A percentile compares a stretch with the other conserved stretches of the same genome.
Evolutionary conservation across 1,140 invertebrate species (phyloP).

Genomic region (Drosophila punjabiensis): DNA sequence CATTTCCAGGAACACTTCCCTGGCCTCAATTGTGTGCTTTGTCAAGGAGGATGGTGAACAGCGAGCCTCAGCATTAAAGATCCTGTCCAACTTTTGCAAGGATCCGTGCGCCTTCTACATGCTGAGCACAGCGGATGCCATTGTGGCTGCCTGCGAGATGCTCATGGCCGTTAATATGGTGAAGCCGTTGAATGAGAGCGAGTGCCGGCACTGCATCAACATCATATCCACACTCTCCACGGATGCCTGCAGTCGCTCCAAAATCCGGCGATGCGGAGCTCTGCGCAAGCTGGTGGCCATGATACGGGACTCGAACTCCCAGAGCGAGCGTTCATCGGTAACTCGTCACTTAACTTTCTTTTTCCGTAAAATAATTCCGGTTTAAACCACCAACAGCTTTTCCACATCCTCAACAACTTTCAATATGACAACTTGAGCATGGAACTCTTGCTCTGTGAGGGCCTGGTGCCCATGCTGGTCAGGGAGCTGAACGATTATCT

Average conservation of each 20-base stretch:
- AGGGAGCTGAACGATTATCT: conserved; percentile 76
- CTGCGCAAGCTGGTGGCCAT: conserved; percentile 76
- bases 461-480: conserved; percentile 72
- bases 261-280: conserved; percentile 78
- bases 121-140: conserved; percentile 77
- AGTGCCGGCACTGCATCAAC: conserved; percentile 77
- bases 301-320: conserved; percentile 70
- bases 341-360: neutral
- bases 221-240: conserved; percentile 75
- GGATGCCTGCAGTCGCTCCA: conserved; percentile 83
- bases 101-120: conserved; percentile 73
- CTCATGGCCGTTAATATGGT: conserved; percentile 71
- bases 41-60: conserved; percentile 74
- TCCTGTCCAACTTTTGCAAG: conserved; percentile 82
- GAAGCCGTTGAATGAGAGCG: conserved; percentile 69
- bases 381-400: conserved; percentile 53
- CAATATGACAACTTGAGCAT: conserved; percentile 84
- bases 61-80: conserved; percentile 69
- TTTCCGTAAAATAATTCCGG: neutral
- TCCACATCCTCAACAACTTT: conserved; percentile 79
- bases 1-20: conserved; percentile 54
- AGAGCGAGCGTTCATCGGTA: conserved; percentile 74
- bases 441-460: conserved; percentile 78
- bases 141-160: conserved; percentile 77
- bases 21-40: conserved; percentile 76